Base-by-base conservation (phyloP, 2,888 invertebrate species). In the Vandiemenella viatica region DNA sequence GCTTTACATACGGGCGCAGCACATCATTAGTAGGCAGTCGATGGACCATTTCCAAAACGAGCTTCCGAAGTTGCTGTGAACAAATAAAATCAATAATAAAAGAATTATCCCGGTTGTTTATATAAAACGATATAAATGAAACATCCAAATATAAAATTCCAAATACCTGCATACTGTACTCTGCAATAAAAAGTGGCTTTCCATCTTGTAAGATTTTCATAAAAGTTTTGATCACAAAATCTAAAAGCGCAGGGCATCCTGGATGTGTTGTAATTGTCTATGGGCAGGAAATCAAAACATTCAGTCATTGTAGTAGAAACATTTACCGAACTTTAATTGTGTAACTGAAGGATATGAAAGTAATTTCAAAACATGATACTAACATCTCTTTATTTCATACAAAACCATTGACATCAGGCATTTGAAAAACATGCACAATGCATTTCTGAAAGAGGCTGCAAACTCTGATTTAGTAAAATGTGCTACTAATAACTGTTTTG, bases 11-110 rank as follows among this genome's bases (percentile, higher is more conserved):
- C 13, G 81, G 83, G 58, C 86, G 76, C 43, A 96, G 69, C 45
- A 80, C 79, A 57, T 97, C 96, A 61, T 89, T 91, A 16, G 90
- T 86, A 0, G 96, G 96, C 48, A 97, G 71, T n/a, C 97, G 76
- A 63, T 97, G 93, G 55, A 97, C 81, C 76, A 97, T 91, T 71
- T 98, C 97, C 55, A 98, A 69, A 56, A 97, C 84, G 48, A 93
- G 69, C 65, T 97, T 97, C 46, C 97, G 76, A 7, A 96, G 83
- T 76, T 76, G 73, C 70, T 76, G 66, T 52, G 58, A 50, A 51
- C 19, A 38, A 51, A 53, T 49, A 50, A 37, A 22, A 22, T 13
- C 21, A 26, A 17, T 21, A 8, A 13, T n/a, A 2, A 32, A 13
- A 13, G n/a, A 3, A 13, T 32, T 32, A 2, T 13, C 3, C 3